Evolutionary conservation across 2,113 vertebrate genomes (phyloP).

Genomic region (Eolophus roseicapilla): DNA sequence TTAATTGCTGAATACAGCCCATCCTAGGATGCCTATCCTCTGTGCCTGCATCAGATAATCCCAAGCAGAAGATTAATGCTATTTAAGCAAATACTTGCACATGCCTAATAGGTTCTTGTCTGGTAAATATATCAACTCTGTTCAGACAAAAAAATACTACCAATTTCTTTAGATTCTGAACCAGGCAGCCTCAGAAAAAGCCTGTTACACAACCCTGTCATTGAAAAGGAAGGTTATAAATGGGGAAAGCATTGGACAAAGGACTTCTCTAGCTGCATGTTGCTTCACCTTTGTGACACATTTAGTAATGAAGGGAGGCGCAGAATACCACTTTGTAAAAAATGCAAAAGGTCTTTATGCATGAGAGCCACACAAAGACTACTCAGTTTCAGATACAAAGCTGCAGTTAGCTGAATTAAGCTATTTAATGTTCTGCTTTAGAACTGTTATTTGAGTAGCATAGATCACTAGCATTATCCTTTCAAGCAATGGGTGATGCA

Average conservation of each 20-base stretch:
- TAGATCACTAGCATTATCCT: neutral
- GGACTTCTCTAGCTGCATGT: neutral
- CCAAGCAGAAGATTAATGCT: neutral
- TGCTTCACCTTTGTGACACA: neutral
- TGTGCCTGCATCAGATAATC: neutral
- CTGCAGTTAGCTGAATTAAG: conserved; percentile 7
- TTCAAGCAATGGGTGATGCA: neutral
- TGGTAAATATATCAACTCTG: neutral
- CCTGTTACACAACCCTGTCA: neutral
- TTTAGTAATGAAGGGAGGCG: conserved; percentile 53
- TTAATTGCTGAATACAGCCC: too few relatives aligned
- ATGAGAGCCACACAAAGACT: conserved; percentile 5
- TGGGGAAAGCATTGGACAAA: neutral
- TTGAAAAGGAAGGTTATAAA: neutral
- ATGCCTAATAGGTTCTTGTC: neutral
- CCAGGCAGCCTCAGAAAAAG: neutral
- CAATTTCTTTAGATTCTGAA: neutral
- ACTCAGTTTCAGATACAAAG: neutral
- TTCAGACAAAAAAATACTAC: neutral
- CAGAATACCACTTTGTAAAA: conserved; percentile 14
- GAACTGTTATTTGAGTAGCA: conserved; percentile 27
- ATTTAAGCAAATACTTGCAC: neutral
- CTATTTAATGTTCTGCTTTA: neutral
- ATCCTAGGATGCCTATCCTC: neutral
- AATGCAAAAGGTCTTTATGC: conserved; percentile 26